Evolutionary conservation across 2,113 vertebrate genomes (phyloP).

Genomic region (Clarias magur): DNA sequence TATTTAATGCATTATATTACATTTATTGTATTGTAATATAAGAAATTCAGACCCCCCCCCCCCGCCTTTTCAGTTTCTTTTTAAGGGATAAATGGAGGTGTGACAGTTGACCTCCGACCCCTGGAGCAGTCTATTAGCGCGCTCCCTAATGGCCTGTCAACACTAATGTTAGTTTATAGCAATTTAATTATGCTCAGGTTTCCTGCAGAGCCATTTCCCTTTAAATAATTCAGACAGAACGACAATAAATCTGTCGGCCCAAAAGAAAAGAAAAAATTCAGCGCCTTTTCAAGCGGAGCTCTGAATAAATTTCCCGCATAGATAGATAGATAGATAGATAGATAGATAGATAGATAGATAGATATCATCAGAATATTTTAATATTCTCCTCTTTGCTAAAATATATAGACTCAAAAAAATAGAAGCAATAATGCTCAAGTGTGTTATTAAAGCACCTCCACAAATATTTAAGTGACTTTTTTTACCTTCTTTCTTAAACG

Average conservation of each 20-base stretch:
- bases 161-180: conserved; percentile 81
- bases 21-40: not conserved
- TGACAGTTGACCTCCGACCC: conserved; percentile 69
- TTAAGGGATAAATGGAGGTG: conserved; percentile 44
- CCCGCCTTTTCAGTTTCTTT: conserved; percentile 14
- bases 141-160: conserved; percentile 73
- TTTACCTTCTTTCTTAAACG: too few relatives aligned
- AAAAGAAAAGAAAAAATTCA: conserved; percentile 63
- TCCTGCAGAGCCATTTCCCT: conserved; percentile 69
- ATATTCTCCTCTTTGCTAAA: not conserved
- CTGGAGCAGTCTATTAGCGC: conserved; percentile 71
- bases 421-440: not conserved
- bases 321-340: not conserved
- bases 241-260: conserved; percentile 73
- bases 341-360: not conserved
- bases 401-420: not conserved
- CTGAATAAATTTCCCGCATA: conserved; percentile 11
- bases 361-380: too few relatives aligned
- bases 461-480: not conserved
- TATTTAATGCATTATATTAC: not conserved
- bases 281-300: conserved; percentile 49
- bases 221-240: conserved; percentile 73
- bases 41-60: not conserved
- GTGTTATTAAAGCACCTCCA: not conserved
- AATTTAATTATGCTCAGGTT: conserved; percentile 82